Conservation (phyloP, 2,113 vertebrate genomes). For the Sapayoa aenigma region DNA sequence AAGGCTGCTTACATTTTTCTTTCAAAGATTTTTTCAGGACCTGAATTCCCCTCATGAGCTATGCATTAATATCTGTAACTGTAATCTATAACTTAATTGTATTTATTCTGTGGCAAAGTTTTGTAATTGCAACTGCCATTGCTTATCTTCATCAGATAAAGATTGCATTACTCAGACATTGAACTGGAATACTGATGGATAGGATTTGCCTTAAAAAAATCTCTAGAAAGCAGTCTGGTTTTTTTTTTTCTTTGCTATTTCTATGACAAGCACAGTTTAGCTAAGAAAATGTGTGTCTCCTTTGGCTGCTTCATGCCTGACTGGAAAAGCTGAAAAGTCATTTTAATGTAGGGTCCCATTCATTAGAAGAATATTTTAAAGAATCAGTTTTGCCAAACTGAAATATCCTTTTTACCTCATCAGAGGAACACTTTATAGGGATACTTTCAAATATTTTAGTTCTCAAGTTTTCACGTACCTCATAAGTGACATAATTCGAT, state of each 20-base stretch:
- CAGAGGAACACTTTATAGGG: not conserved
- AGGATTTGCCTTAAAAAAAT: not conserved
- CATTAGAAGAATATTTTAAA: not conserved
- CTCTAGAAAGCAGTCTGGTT: not conserved
- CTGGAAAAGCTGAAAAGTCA: not conserved
- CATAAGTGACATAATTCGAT: not conserved
- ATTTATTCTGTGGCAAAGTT: slow-evolving; percentile 51
- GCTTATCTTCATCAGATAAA: slow-evolving; percentile 65
- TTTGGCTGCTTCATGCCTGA: slow-evolving; percentile 10
- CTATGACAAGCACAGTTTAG: slow-evolving; percentile 10
- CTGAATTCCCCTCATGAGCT: not conserved
- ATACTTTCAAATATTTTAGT: not conserved
- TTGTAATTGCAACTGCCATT: slow-evolving; percentile 45
- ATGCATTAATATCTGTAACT: slow-evolving; percentile 16
- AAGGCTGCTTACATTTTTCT: not conserved
- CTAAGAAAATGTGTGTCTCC: slow-evolving; percentile 6
- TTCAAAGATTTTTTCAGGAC: not conserved
- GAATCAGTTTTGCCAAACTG: not conserved
- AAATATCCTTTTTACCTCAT: not conserved
- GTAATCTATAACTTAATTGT: slow-evolving; percentile 45
- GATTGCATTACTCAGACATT: slow-evolving; percentile 38
- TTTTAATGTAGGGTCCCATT: slow-evolving; percentile 11
- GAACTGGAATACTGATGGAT: slow-evolving; percentile 36
- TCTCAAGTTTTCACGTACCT: not conserved
- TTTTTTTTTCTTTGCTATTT: not conserved